phyloP scores from a whole-genome alignment of 2,797 vertebrate species.

The Eupleurogrammus muticus region DNA sequence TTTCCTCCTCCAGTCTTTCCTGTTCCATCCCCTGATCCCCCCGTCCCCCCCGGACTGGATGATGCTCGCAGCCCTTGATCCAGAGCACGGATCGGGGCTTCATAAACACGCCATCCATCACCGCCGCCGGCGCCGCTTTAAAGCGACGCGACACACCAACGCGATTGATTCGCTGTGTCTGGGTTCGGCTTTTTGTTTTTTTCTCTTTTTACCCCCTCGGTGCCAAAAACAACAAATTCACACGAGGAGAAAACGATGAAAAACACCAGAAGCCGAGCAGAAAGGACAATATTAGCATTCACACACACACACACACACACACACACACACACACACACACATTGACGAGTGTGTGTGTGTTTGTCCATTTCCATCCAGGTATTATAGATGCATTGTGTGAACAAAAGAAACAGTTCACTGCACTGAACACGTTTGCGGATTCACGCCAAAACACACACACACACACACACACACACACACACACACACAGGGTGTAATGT shows the following conservation, averaged over 20 bases:
- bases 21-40: constrained; percentile 51
- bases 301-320: constrained; percentile 12
- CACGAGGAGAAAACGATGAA: neutral
- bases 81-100: constrained; percentile 46
- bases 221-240: constrained; percentile 9
- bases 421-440: constrained; percentile 2
- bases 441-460: neutral
- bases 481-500: constrained; percentile 1
- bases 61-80: constrained; percentile 65
- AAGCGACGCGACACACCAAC: constrained; percentile 47
- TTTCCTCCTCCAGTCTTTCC: constrained; percentile 38
- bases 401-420: constrained; percentile 14
- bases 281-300: constrained; percentile 16
- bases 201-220: too few species aligned
- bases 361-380: constrained; percentile 14
- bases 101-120: constrained; percentile 75
- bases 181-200: too few species aligned
- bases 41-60: constrained; percentile 46
- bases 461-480: neutral
- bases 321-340: neutral
- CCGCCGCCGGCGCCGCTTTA: constrained; percentile 27
- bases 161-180: constrained; percentile 30
- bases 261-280: neutral
- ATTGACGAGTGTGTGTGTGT: constrained; percentile 1
- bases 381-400: constrained; percentile 17